Percentiles rank a stretch among this genome's conserved stretches.
Conservation (phyloP, 2,888 invertebrate genomes). For the Pollenia amentaria region DNA sequence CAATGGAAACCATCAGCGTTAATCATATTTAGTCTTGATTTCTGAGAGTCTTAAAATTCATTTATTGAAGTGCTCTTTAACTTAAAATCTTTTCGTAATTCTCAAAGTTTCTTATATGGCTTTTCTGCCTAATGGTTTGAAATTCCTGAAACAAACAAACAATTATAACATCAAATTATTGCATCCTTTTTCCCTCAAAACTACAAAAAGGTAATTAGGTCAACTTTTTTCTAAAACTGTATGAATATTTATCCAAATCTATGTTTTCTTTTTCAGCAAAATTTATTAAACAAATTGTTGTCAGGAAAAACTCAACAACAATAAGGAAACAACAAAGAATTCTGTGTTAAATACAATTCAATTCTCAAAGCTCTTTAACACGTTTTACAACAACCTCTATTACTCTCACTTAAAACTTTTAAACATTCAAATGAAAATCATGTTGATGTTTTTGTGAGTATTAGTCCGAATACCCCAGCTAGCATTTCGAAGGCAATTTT, state of each 20-base stretch:
- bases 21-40: too few species aligned
- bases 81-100: not conserved
- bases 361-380: constrained; percentile 53
- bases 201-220: constrained; percentile 28
- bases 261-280: not conserved
- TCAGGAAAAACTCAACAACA: not conserved
- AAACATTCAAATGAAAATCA: constrained; percentile 37
- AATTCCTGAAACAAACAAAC: not conserved
- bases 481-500: too few species aligned
- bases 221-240: not conserved
- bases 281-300: constrained; percentile 32
- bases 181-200: constrained; percentile 18
- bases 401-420: constrained; percentile 44
- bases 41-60: too few species aligned
- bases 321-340: constrained; percentile 1
- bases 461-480: too few species aligned
- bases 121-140: not conserved
- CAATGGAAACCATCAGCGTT: too few species aligned
- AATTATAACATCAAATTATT: constrained; percentile 8
- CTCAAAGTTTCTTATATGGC: not conserved
- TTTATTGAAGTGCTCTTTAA: too few species aligned
- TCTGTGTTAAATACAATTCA: constrained; percentile 36
- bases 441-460: constrained; percentile 13
- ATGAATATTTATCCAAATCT: constrained; percentile 1
- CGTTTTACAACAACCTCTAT: constrained; percentile 45